Evolutionary conservation across 2,113 vertebrate species (phyloP), one percentile per base, ranked within the genome.

Genomic region (Gavia stellata): DNA sequence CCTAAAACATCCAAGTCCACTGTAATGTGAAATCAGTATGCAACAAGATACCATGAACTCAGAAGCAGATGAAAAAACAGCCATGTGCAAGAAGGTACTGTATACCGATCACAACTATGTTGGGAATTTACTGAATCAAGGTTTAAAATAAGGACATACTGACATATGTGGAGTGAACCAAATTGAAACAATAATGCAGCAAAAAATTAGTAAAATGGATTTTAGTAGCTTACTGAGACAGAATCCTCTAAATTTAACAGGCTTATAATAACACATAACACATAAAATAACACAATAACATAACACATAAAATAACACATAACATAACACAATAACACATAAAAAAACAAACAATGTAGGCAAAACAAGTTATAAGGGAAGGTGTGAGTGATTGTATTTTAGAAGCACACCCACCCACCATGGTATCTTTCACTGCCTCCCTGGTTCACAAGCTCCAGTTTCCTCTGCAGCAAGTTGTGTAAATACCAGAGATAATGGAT

Each of bases 401-500:
- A 74, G 66, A 89, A 91, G 81, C 26, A 94, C 29, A 52, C 4
- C 7, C 16, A 36, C 20, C 16, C 55, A 38, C 52, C 3, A 0
- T 5, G 14, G 14, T 89, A 88, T 81, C 89, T 91, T 72, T 86
- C 56, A 19, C 44, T 79, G 55, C 58, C 73, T 73, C 34, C 44
- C n/a, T 44, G 4, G 11, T 80, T 96, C 93, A 91, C 65, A 89
- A 87, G 52, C 28, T 92, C 38, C 58, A 81, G 40, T 36, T 87
- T 84, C 49, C 56, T 61, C 44, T 28, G 31, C 26, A 89, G 78
- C 65, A 71, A 85, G 44, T 2, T 89, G 31, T 72, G 94, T 20
- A 96, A 96, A 97, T 79, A 96, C 12, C 38, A 95, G 61, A 92
- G 91, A 88, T 72, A 92, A 24, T 85, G 56, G 49, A 12, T 96